Base-by-base conservation (phyloP, 2,113 vertebrate genomes). In the Hoplias malabaricus region DNA sequence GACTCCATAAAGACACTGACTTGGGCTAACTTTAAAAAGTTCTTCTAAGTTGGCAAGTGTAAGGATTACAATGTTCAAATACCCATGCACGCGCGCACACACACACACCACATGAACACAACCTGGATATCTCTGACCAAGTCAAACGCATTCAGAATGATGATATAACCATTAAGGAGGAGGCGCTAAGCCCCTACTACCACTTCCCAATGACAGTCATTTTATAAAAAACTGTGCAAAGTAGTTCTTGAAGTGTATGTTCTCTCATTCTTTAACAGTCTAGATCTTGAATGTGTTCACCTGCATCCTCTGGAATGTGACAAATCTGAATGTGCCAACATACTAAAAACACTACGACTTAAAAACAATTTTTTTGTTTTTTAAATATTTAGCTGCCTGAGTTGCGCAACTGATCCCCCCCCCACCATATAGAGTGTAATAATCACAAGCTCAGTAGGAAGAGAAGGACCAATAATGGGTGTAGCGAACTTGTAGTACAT, bases 231-330 rank as follows among this genome's bases (percentile, higher is more conserved):
- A 87, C 21, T 87, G 87, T 90, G 87, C 85, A 88, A 89, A 87
- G 83, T 73, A 81, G 73, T 43, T 38, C 40, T 65, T 69, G 53
- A 78, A 80, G 33, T n/a, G n/a, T 34, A 73, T 65, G 31, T 61
- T 33, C 13, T 59, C 31, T 19, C 57, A 80, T 59, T 80, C 19
- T n/a, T 69, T 46, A 82, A 74, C 80, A 83, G 78, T 78, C 75
- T 76, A 31, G 50, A 74, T 61, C 75, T 73, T 54, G 16, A 54
- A 53, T n/a, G 61, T 69, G 42, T 73, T 54, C 4, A 29, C 42
- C 73, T 53, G 27, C 73, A 54, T 50, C 63, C 42, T 48, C 79
- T 90, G 90, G 90, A 92, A 92, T 93, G 90, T 87, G 80, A 87
- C 85, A 50, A 50, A 76, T 85, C 73, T 69, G 25, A 80, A 83